These are phyloP conservation scores for Holothuria leucospilota DNA, from an alignment of 53 echinoderm and acorn worm genomes.

Conservation along the genomic window DNA sequence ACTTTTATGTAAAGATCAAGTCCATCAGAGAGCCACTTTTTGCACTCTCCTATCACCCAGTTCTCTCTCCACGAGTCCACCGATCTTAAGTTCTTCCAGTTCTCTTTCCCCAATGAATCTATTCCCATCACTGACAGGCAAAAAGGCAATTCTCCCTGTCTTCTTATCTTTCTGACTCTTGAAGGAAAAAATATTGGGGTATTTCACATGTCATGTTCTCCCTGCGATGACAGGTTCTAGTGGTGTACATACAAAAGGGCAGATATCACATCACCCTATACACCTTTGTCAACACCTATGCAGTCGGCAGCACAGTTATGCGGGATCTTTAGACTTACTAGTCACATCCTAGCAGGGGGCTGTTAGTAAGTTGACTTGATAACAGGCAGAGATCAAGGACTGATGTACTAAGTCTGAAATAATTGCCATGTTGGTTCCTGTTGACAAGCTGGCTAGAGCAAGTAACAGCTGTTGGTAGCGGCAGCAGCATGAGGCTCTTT, in stretches of 20 bases:
- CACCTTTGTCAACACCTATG: conserved; percentile 48
- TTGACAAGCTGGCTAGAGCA: conserved; percentile 21
- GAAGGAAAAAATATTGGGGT: conserved; percentile 34
- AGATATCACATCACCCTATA: conserved; percentile 36
- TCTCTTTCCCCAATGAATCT: too few species aligned
- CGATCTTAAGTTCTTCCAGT: too few species aligned
- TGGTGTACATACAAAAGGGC: conserved; percentile 42
- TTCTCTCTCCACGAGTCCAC: too few species aligned
- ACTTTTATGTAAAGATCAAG: too few species aligned
- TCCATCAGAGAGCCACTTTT: too few species aligned
- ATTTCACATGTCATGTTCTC: conserved; percentile 43
- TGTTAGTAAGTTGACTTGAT: conserved; percentile 40
- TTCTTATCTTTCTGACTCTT: not conserved
- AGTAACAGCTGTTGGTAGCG: conserved; percentile 32
- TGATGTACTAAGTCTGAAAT: conserved; percentile 17
- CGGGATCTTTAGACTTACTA: conserved; percentile 3
- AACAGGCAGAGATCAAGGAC: conserved; percentile 47
- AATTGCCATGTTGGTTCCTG: conserved; percentile 43
- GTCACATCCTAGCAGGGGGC: conserved; percentile 39
- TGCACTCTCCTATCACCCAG: too few species aligned
- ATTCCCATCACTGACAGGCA: too few species aligned
- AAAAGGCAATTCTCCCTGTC: too few species aligned
- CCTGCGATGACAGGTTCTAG: conserved; percentile 34
- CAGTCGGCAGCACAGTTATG: conserved; percentile 35
- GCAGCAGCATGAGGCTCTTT: too few species aligned